phyloP scores from a whole-genome alignment of 2,888 invertebrate species.

The Nomada ruficornis region DNA sequence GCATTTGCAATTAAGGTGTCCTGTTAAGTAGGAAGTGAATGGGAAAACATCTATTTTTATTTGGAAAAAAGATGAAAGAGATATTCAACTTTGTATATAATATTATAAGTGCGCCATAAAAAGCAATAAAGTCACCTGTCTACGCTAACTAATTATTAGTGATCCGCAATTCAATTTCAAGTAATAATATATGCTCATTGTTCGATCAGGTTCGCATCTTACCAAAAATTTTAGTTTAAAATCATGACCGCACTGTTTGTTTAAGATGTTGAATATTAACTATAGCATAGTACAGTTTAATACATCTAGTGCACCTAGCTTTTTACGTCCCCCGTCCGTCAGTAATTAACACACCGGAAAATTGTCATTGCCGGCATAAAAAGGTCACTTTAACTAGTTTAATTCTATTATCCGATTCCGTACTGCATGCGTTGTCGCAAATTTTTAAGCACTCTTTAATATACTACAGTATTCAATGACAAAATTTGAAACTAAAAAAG shows the following conservation, averaged over 20 bases:
- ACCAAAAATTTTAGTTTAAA: neutral
- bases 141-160: no score
- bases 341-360: conserved; percentile 37
- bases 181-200: no score
- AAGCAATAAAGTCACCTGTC: no score
- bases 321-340: conserved; percentile 12
- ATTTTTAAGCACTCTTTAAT: no score
- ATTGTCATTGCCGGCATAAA: conserved; percentile 27
- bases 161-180: no score
- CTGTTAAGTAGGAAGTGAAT: no score
- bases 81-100: no score
- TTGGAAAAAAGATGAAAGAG: no score
- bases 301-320: neutral
- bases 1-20: no score
- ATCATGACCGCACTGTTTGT: neutral
- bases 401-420: neutral
- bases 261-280: neutral
- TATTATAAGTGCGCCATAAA: no score
- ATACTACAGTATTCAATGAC: neutral
- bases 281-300: neutral
- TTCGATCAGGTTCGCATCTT: neutral
- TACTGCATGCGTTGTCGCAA: neutral
- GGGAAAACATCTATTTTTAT: no score
- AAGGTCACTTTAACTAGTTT: neutral
- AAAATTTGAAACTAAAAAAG: neutral